phyloP scores from a whole-genome alignment of 2,888 invertebrate genomes.

The Tiphia femorata region DNA sequence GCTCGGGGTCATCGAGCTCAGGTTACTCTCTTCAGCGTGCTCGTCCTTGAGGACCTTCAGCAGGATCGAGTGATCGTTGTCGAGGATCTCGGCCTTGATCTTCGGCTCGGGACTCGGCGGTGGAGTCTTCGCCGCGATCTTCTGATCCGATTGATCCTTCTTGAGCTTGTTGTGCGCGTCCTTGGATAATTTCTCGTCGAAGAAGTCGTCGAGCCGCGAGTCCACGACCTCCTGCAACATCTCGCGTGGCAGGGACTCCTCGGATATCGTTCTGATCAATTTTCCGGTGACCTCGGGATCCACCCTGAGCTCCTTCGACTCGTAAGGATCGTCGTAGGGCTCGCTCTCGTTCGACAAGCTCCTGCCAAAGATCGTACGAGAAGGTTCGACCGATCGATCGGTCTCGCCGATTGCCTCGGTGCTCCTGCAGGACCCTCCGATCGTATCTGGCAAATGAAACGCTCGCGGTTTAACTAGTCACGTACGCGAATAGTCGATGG shows the following conservation, averaged over 20 bases:
- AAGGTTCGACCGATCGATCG: constrained; percentile 25
- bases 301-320: constrained; percentile 51
- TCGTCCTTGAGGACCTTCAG: constrained; percentile 56
- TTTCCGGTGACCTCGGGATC: constrained; percentile 13
- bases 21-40: constrained; percentile 50
- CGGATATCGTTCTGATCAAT: constrained; percentile 58
- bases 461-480: constrained; percentile 38
- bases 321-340: constrained; percentile 52
- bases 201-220: constrained; percentile 30
- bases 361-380: constrained; percentile 43
- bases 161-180: constrained; percentile 33
- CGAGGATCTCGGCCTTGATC: constrained; percentile 47
- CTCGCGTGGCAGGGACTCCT: constrained; percentile 63
- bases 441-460: constrained; percentile 51
- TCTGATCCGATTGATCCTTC: constrained; percentile 27
- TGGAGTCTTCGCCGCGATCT: constrained; percentile 49
- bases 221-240: constrained; percentile 50
- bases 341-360: constrained; percentile 60
- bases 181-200: constrained; percentile 42
- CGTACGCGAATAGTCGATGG: constrained; percentile 34
- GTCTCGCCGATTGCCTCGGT: constrained; percentile 9
- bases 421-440: constrained; percentile 26
- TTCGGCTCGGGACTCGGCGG: constrained; percentile 59
- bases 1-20: constrained; percentile 66
- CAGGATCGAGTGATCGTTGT: constrained; percentile 51